These are phyloP conservation scores for Euura lappo DNA, from an alignment of 1,140 invertebrate genomes.

Conservation along the genomic window DNA sequence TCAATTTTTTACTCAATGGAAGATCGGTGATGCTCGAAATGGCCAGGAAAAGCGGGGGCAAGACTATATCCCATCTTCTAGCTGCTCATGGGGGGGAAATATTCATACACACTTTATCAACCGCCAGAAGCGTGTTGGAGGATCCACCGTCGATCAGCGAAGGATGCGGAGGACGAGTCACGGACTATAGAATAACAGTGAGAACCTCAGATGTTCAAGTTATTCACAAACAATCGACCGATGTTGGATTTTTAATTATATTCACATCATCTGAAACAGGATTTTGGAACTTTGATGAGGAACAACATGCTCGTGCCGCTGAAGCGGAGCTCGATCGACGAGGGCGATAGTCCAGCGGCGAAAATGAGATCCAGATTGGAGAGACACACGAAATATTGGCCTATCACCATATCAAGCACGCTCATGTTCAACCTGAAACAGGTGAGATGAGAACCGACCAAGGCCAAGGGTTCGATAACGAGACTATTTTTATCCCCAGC, in stretches of 20 bases:
- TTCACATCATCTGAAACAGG: slow-evolving; percentile 62
- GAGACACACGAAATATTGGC: slow-evolving; percentile 89
- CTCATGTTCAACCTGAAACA: slow-evolving; percentile 87
- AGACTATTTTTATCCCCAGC: slow-evolving; percentile 55
- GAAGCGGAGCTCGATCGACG: slow-evolving; percentile 53
- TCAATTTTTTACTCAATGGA: slow-evolving; percentile 94
- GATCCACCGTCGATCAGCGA: slow-evolving; percentile 95
- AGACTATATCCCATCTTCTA: slow-evolving; percentile 91
- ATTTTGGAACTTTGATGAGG: slow-evolving; percentile 89
- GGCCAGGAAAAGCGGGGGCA: slow-evolving; percentile 82
- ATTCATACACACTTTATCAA: slow-evolving; percentile 91
- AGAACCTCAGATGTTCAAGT: slow-evolving; percentile 27
- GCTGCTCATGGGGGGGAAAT: slow-evolving; percentile 95
- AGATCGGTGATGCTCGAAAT: slow-evolving; percentile 95
- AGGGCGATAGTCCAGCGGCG: slow-evolving; percentile 59
- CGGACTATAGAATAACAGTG: slow-evolving; percentile 83
- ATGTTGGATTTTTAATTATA: slow-evolving; percentile 12
- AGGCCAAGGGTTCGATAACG: slow-evolving; percentile 11
- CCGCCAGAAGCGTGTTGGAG: slow-evolving; percentile 86
- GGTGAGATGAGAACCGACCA: slow-evolving; percentile 59
- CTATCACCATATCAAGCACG: slow-evolving; percentile 88
- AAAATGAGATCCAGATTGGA: slow-evolving; percentile 75
- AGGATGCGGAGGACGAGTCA: slow-evolving; percentile 89
- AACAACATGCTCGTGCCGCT: slow-evolving; percentile 80
- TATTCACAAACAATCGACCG: not conserved